Base-by-base conservation (phyloP, 2,113 vertebrate genomes). In the Elanoides forficatus region DNA sequence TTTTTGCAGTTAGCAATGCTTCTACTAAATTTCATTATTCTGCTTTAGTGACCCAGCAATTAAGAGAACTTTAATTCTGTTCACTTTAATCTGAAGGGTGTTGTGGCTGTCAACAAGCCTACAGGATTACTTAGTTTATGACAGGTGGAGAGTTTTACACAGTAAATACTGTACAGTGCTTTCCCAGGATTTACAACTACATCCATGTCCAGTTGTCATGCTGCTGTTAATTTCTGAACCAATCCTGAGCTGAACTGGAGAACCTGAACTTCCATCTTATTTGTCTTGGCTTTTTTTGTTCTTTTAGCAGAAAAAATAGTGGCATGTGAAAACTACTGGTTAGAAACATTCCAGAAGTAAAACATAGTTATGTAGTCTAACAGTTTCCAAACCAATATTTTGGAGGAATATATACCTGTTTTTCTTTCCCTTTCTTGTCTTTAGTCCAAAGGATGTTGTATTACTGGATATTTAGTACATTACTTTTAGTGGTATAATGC, bases 171-270 rank as follows among this genome's bases (percentile, higher is more conserved):
- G 15, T 60, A 40, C 56, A 45, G 52, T 76, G 17, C 9, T 96
- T 81, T 59, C 36, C 12, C 25, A 60, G 45, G 27, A 36, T 78
- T 89, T 93, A 56, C 26, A 89, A 3, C 20, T 62, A 13, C 15
- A 21, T 63, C 63, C 13, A 10, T 83, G 70, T 59, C 45, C 47
- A 55, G 34, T 53, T 85, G 50, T 52, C 36, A 29, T 29, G 27
- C 30, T 79, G 43, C 42, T 93, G 29, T n/a, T 84, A 65, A 78
- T 94, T 96, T 92, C 63, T 95, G 93, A 94, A 79, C 62, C 15
- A 38, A 67, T 82, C 60, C 85, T 86, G 50, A 96, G 68, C 84
- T 93, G 66, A 92, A 71, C 62, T 81, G 68, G 63, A 91, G 45
- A 95, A 56, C n/a, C 63, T 65, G 36, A 71, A 43, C 18, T 73